Base-by-base conservation (phyloP, 2,797 vertebrate species). In the Delichon dasypus region DNA sequence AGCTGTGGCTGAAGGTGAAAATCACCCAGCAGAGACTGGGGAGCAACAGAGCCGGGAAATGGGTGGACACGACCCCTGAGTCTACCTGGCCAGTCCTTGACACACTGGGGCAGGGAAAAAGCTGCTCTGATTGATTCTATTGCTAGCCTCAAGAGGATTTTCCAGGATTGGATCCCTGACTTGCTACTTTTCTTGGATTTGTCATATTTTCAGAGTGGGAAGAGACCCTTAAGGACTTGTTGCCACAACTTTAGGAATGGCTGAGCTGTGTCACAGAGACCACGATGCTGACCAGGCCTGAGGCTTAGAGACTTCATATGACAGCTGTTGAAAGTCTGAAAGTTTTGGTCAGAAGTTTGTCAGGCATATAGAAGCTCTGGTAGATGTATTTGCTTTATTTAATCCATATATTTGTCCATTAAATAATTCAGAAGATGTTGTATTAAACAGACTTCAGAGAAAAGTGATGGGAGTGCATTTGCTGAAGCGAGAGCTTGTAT, bases 391-490 rank as follows among this genome's bases (percentile, higher is more conserved):
- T 96, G 89, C 89, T 93, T 96, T 96, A 79, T 93, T 95, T 93
- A 94, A 95, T 94, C 85, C 91, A 87, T 88, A 94, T 94, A 80
- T 97, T 96, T 96, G 95, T 57, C 57, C 85, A 91, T 91, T 97
- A 96, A 96, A 97, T 97, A 94, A 94, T 97, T 94, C 90, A 97
- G 80, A 76, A 88, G 91, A 84, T 66, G 82, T 91, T 94, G 80
- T 87, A 96, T 94, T 97, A 96, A 96, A 87, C 85, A 94, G 88
- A 91, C 83, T 93, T 94, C 88, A 94, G 91, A 95, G 91, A 86
- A 88, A 96, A 95, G 58, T 83, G 94, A 88, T 88, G 89, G 87
- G 79, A 97, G 82, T 92, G 73, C 87, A 94, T 96, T 94, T 96
- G 87, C 91, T 92, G 88, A 87, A 96, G 80, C 91, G 93, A 91